Base-by-base conservation (phyloP, 2,113 vertebrate genomes). In the Python bivittatus region DNA sequence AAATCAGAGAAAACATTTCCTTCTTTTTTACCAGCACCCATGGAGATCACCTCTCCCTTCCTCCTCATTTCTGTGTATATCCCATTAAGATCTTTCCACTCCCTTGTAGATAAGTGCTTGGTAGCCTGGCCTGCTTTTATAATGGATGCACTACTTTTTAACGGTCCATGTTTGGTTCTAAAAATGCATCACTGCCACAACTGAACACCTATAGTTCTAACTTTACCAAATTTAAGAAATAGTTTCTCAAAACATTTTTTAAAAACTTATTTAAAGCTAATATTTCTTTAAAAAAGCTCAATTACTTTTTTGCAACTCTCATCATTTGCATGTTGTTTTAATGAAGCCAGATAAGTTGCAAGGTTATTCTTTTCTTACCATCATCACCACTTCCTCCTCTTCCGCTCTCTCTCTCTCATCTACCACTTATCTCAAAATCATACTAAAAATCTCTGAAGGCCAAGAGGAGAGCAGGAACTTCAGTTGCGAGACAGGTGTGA, bases 391-490 rank as follows among this genome's bases (percentile, higher is more conserved):
- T 25, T 92, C 29, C 1, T 91, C 88, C 86, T 38, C 25, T 3
- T 3, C 23, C 17, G 11, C 48, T 25, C 27, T 4, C 52, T 27
- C 7, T 0, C 61, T 25, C 61, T 23, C 61, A 90, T 58, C 48
- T 44, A 54, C 72, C 88, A 88, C 91, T 85, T 83, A 92, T 84
- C 53, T 88, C 56, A 85, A 90, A 83, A 92, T 89, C 86, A 87
- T n/a, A 85, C 22, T 0, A 2, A 92, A 93, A 22, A n/a, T 20
- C 20, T 13, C 48, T 13, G 23, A 86, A 90, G 85, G 23, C 60
- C 44, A 27, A 86, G 23, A 54, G 27, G 48, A 86, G 10, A 84
- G 4, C 38, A 91, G 44, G 17, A 92, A 58, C 93, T 95, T 93
- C 89, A 91, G 90, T 84, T 92, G 12, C 23, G 89, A 68, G 87